Conservation (phyloP, 1,140 invertebrate genomes). For the Pollicipes pollicipes region DNA sequence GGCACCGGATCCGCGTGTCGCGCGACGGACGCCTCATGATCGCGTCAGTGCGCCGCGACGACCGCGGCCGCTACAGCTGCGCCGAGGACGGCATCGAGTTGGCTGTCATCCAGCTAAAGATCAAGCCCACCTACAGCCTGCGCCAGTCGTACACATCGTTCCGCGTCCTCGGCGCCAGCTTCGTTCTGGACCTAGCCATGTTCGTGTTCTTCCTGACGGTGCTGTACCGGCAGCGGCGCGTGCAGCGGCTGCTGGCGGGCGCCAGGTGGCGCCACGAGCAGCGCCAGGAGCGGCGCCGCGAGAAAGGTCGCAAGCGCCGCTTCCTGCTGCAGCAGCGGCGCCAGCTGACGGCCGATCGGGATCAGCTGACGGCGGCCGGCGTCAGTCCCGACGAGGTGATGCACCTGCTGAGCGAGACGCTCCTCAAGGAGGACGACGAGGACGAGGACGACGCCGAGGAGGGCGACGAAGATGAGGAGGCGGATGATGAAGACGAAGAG, state of each 20-base stretch:
- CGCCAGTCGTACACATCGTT: background rate
- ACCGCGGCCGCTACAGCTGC: conserved; percentile 4
- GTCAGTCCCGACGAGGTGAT: background rate
- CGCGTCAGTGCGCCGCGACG: background rate
- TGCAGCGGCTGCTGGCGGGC: conserved; percentile 3
- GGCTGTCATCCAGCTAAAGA: background rate
- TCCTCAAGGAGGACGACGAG: background rate
- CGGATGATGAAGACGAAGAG: background rate
- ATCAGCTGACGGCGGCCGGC: background rate
- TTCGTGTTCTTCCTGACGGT: background rate
- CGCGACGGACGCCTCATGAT: conserved; percentile 4
- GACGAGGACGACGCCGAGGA: background rate
- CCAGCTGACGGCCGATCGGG: background rate
- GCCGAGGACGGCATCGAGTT: conserved; percentile 1
- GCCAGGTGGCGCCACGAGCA: conserved; percentile 1
- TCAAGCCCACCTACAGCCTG: conserved; percentile 3
- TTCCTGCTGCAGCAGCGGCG: background rate
- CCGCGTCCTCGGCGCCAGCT: background rate
- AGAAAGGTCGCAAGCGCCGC: background rate
- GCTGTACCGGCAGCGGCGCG: conserved; percentile 1
- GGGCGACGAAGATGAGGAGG: background rate
- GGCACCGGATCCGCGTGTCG: background rate
- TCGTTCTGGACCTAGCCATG: background rate
- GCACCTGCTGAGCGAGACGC: background rate
- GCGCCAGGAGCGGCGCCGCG: background rate